Evolutionary conservation across 2,888 invertebrate species (phyloP).

Genomic region (Heliconius erato): DNA sequence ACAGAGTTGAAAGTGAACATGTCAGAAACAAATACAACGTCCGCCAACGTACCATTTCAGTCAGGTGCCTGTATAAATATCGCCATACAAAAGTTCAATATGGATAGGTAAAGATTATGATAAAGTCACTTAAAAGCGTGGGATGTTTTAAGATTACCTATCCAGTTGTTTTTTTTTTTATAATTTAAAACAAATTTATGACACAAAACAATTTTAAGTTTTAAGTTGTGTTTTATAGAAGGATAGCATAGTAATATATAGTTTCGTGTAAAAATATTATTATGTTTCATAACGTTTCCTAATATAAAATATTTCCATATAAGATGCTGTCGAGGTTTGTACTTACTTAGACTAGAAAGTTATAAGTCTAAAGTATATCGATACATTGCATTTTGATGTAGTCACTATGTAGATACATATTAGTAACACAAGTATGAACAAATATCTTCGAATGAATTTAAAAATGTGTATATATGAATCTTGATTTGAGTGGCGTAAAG

Average conservation of each 20-base stretch:
- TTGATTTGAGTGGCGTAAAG: constrained; percentile 18
- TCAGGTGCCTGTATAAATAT: neutral
- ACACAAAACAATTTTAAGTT: too few relatives aligned
- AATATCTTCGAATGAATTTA: constrained; percentile 4
- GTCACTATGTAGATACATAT: neutral
- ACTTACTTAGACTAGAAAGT: too few relatives aligned
- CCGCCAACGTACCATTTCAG: neutral
- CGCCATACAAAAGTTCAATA: neutral
- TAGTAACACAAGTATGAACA: neutral
- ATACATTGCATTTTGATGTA: neutral
- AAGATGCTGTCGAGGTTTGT: too few relatives aligned
- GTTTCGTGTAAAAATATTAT: too few relatives aligned
- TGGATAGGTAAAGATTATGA: neutral
- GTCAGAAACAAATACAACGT: constrained; percentile 14
- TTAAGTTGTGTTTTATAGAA: too few relatives aligned
- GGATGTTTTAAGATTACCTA: too few relatives aligned
- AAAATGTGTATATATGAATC: constrained; percentile 6
- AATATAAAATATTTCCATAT: too few relatives aligned
- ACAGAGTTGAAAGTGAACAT: constrained; percentile 8
- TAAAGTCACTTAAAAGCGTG: neutral
- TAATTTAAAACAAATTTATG: too few relatives aligned
- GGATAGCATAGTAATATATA: too few relatives aligned
- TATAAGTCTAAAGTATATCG: too few relatives aligned
- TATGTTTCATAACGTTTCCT: too few relatives aligned
- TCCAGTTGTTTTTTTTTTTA: too few relatives aligned